phyloP scores from a whole-genome alignment of 2,888 invertebrate genomes.

The Archips xylosteana region DNA sequence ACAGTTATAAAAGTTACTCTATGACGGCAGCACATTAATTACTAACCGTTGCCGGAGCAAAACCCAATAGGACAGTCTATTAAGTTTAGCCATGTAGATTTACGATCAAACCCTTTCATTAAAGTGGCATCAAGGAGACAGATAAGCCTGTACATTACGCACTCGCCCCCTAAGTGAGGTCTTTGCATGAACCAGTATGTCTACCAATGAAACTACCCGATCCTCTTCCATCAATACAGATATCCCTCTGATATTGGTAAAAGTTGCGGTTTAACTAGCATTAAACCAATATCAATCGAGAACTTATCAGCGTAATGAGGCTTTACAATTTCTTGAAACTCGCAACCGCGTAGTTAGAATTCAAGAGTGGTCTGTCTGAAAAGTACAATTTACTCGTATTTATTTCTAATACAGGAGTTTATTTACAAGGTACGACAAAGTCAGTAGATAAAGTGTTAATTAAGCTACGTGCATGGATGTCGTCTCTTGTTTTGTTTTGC shows the following conservation, averaged over 20 bases:
- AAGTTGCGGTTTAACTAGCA: constrained; percentile 48
- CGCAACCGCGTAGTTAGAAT: background rate
- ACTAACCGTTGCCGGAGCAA: constrained; percentile 69
- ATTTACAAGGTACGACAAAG: constrained; percentile 9
- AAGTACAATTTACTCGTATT: background rate
- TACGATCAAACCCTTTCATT: constrained; percentile 85
- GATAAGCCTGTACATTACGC: constrained; percentile 78
- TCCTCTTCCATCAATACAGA: constrained; percentile 38
- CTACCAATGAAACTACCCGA: constrained; percentile 70
- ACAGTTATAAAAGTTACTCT: constrained; percentile 79
- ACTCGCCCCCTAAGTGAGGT: constrained; percentile 76
- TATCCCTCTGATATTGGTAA: constrained; percentile 64
- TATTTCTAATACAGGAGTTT: background rate
- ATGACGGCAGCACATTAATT: constrained; percentile 82
- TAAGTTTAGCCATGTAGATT: constrained; percentile 83
- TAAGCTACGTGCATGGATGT: constrained; percentile 61
- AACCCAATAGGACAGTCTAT: constrained; percentile 78
- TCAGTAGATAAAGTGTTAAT: constrained; percentile 65
- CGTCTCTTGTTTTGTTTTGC: constrained; percentile 74
- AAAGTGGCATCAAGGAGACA: constrained; percentile 83
- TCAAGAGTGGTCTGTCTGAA: background rate
- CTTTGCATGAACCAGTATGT: constrained; percentile 72
- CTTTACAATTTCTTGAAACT: constrained; percentile 10
- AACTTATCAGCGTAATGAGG: constrained; percentile 27
- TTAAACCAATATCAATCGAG: constrained; percentile 34